A percentile compares a stretch with the other conserved stretches of the same genome.
These are phyloP conservation scores for Apotomis turbidana DNA, from an alignment of 2,888 invertebrate species.

Conservation along the genomic window DNA sequence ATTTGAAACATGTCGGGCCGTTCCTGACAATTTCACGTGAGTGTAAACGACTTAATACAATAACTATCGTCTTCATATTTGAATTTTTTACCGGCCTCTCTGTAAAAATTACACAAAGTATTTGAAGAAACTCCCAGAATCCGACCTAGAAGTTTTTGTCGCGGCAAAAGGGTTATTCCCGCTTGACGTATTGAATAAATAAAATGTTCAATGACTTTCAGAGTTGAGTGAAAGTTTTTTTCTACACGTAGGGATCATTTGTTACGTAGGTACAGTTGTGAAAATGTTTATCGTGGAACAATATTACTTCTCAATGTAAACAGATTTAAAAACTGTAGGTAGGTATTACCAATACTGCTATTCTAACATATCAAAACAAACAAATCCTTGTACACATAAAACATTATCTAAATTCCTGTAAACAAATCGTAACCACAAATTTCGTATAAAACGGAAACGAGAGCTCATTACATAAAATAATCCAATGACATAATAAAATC, in stretches of 20 bases:
- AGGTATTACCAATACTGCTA: not conserved
- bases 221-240: constrained; percentile 14
- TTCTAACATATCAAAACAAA: not conserved
- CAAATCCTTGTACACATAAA: constrained; percentile 9
- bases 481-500: constrained; percentile 35
- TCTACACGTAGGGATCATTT: constrained; percentile 16
- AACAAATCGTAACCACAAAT: constrained; percentile 29
- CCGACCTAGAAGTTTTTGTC: constrained; percentile 24
- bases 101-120: not conserved
- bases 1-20: too few species aligned
- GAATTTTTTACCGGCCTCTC: too few species aligned
- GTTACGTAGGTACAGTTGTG: not conserved
- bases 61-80: too few species aligned
- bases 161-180: constrained; percentile 31
- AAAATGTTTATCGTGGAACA: not conserved
- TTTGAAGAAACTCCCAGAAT: constrained; percentile 5
- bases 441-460: constrained; percentile 28
- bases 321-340: too few species aligned
- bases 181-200: constrained; percentile 30
- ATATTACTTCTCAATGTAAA: too few species aligned
- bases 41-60: too few species aligned
- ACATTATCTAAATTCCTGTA: constrained; percentile 12
- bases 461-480: constrained; percentile 37
- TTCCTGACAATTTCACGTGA: too few species aligned
- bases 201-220: constrained; percentile 32